Evolutionary conservation across 1,140 invertebrate species (phyloP).

Genomic region (Bombus polaris): DNA sequence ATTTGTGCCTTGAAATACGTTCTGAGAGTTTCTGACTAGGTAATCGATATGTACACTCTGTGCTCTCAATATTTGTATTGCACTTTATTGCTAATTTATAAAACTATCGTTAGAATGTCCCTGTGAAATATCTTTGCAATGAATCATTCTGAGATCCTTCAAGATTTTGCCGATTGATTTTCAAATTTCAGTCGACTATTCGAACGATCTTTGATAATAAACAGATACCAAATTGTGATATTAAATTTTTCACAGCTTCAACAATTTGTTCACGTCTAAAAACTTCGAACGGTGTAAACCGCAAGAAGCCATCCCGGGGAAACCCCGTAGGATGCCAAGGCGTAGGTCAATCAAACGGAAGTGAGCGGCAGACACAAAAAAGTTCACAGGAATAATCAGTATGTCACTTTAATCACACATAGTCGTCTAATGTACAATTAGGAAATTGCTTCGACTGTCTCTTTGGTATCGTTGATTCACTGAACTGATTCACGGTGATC

Average conservation of each 20-base stretch:
- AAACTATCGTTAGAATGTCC: not conserved
- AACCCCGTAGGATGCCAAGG: not conserved
- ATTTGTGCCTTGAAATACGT: not conserved
- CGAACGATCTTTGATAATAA: not conserved
- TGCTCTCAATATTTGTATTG: not conserved
- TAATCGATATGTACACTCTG: not conserved
- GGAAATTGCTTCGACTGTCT: conserved; percentile 44
- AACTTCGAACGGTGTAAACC: not conserved
- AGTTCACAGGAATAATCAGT: conserved; percentile 2
- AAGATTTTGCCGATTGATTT: too few relatives aligned
- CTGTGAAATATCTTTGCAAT: not conserved
- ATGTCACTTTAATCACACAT: conserved; percentile 42
- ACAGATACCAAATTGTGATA: not conserved
- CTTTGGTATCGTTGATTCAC: conserved; percentile 60
- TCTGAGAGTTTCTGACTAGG: conserved; percentile 1
- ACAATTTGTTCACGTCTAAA: not conserved
- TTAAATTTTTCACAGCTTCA: not conserved
- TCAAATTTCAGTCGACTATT: not conserved
- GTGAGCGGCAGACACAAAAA: not conserved
- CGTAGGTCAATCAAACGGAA: not conserved
- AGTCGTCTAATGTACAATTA: conserved; percentile 60
- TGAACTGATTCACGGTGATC: conserved; percentile 66
- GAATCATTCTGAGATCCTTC: not conserved
- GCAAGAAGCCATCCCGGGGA: not conserved
- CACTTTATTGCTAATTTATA: not conserved